These are phyloP conservation scores for Epinotia brunnichana DNA, from an alignment of 2,888 invertebrate genomes.

Conservation along the genomic window DNA sequence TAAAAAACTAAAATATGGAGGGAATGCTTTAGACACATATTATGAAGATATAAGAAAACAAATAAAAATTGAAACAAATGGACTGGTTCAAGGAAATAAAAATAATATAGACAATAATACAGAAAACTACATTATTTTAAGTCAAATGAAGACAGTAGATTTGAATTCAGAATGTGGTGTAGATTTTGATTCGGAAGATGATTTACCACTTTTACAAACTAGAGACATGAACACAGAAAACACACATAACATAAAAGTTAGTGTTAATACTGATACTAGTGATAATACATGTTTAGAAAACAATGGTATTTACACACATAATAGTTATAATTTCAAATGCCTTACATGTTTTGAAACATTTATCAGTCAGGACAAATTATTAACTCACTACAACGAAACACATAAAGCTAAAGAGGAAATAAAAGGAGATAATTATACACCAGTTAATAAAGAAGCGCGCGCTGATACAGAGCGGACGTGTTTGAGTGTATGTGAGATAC, in stretches of 20 bases:
- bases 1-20: slow-evolving; percentile 46
- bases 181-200: slow-evolving; percentile 37
- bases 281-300: neutral
- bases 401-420: slow-evolving; percentile 45
- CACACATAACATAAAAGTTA: neutral
- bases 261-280: neutral
- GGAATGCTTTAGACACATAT: slow-evolving; percentile 45
- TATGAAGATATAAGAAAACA: slow-evolving; percentile 48
- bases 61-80: slow-evolving; percentile 45
- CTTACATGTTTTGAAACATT: slow-evolving; percentile 58
- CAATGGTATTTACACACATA: neutral
- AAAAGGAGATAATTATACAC: slow-evolving; percentile 46
- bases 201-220: slow-evolving; percentile 34
- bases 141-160: slow-evolving; percentile 27
- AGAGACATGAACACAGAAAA: slow-evolving; percentile 44
- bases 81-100: slow-evolving; percentile 42
- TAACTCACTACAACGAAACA: slow-evolving; percentile 59
- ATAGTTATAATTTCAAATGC: slow-evolving; percentile 52
- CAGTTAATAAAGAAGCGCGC: slow-evolving; percentile 37
- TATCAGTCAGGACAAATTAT: slow-evolving; percentile 53
- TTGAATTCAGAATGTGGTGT: slow-evolving; percentile 11
- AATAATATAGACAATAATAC: slow-evolving; percentile 23
- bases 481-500: too few species aligned
- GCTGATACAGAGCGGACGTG: too few species aligned
- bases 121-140: slow-evolving; percentile 7